Evolutionary conservation across 1,140 invertebrate species (phyloP), one percentile per base, ranked within the genome.

Genomic region (Colletes gigas): DNA sequence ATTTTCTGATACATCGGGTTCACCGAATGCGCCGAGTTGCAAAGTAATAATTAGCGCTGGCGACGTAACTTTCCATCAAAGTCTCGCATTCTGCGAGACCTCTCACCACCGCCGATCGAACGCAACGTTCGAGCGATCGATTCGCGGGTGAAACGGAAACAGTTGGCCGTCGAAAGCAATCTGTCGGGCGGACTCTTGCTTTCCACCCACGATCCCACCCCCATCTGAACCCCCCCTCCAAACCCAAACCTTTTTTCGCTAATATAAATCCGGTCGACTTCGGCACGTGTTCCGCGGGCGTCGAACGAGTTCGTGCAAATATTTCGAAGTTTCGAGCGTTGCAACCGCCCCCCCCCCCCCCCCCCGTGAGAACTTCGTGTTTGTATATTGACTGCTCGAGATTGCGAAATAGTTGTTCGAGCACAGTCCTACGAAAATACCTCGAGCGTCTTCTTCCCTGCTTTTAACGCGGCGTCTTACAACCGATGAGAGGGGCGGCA

Each of bases 391-490:
- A 66, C n/a, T 55, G 47, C 50, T n/a, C 12, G 62, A 57, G 41
- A 66, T 76, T 76, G 50, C 63, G 39, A 76, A 74, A 67, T 76
- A 76, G 73, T 76, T 76, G 73, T 17, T 12, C 52, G 15, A 76
- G 63, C 55, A 57, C 73, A 44, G 55, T 57, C 67, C 39, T 47
- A 3, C 14, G 4, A 50, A 67, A 76, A 65, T 67, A 57, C 63
- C 41, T 44, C 50, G 52, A 44, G 73, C 62, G 17, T 75, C 62
- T 75, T 66, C 62, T 6, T 14, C 14, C 57, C 44, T 10, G 57
- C 15, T 62, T 39, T 50, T 63, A 73, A 63, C 59, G 10, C 44
- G 3, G 15, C 59, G 15, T n/a, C 19, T 63, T 52, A 73, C 62
- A 62, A 50, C 44, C 19, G 21, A 39, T 17, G 12, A 41, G 52